Conservation (phyloP, 2,888 invertebrate species). For the Netelia fuscicornis region DNA sequence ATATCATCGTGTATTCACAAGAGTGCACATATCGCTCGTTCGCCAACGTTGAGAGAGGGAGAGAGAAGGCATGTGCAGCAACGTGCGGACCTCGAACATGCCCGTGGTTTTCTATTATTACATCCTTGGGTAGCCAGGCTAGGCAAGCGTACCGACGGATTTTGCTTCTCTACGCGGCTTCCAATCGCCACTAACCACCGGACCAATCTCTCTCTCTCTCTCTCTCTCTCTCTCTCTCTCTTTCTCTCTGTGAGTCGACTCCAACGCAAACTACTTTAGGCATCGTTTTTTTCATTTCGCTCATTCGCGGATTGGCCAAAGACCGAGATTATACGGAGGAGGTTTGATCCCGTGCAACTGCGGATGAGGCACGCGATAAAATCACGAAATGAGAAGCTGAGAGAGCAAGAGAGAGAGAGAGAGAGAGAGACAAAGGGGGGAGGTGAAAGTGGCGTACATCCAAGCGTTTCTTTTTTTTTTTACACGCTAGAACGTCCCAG, state of each 20-base stretch:
- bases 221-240: too few relatives aligned
- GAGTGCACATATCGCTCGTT: constrained; percentile 30
- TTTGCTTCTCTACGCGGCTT: too few relatives aligned
- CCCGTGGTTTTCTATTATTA: constrained; percentile 64
- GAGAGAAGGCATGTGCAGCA: constrained; percentile 36
- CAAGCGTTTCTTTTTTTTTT: constrained; percentile 7
- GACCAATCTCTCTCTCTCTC: too few relatives aligned
- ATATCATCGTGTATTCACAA: constrained; percentile 40
- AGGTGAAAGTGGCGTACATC: constrained; percentile 57
- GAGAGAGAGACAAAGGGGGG: background rate
- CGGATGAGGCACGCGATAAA: too few relatives aligned
- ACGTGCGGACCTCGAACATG: constrained; percentile 58
- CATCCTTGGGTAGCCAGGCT: constrained; percentile 54
- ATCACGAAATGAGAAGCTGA: too few relatives aligned
- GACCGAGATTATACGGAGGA: too few relatives aligned
- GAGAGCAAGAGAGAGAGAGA: background rate
- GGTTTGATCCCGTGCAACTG: too few relatives aligned
- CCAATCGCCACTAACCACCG: too few relatives aligned
- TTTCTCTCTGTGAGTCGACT: too few relatives aligned
- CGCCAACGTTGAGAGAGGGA: background rate
- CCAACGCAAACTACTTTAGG: too few relatives aligned
- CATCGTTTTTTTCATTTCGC: too few relatives aligned
- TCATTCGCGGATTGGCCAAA: too few relatives aligned
- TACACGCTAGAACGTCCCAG: constrained; percentile 2
- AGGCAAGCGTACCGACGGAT: constrained; percentile 11